A percentile compares a stretch with the other conserved stretches of the same genome.
These are phyloP conservation scores for Poecilia gillii DNA, from an alignment of 2,797 vertebrate species.

Conservation along the genomic window DNA sequence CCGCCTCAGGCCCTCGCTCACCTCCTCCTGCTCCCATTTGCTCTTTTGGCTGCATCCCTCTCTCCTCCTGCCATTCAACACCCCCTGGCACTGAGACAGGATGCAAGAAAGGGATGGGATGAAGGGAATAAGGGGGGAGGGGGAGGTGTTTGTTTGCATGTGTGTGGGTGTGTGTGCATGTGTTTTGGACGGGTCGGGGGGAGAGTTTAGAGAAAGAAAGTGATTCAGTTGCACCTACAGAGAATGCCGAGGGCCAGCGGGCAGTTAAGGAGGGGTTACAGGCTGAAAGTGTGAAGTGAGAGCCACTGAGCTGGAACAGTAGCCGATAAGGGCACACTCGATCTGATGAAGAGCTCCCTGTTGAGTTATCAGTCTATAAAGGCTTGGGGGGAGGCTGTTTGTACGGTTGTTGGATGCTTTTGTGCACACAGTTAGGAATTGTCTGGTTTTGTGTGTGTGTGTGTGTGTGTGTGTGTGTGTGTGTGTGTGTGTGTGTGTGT, in stretches of 20 bases:
- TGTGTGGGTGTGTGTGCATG: background rate
- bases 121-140: slow-evolving; percentile 17
- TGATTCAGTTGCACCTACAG: slow-evolving; percentile 59
- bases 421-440: slow-evolving; percentile 11
- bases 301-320: slow-evolving; percentile 61
- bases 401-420: slow-evolving; percentile 17
- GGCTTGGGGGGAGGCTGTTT: slow-evolving; percentile 26
- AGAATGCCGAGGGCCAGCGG: slow-evolving; percentile 44
- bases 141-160: slow-evolving; percentile 8
- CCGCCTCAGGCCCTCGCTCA: slow-evolving; percentile 35
- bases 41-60: slow-evolving; percentile 65
- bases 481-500: background rate
- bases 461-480: background rate
- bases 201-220: slow-evolving; percentile 52
- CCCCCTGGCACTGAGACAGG: slow-evolving; percentile 64
- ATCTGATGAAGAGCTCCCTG: slow-evolving; percentile 64
- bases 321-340: slow-evolving; percentile 52
- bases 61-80: slow-evolving; percentile 57
- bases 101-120: slow-evolving; percentile 43
- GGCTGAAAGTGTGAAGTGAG: slow-evolving; percentile 47
- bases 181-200: slow-evolving; percentile 10
- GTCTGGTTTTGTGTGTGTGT: background rate
- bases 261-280: slow-evolving; percentile 59
- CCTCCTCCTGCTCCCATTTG: slow-evolving; percentile 59
- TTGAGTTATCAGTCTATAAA: slow-evolving; percentile 50